These are phyloP conservation scores for Hipposideros armiger DNA, from an alignment of 2,113 vertebrate genomes.

Conservation along the genomic window DNA sequence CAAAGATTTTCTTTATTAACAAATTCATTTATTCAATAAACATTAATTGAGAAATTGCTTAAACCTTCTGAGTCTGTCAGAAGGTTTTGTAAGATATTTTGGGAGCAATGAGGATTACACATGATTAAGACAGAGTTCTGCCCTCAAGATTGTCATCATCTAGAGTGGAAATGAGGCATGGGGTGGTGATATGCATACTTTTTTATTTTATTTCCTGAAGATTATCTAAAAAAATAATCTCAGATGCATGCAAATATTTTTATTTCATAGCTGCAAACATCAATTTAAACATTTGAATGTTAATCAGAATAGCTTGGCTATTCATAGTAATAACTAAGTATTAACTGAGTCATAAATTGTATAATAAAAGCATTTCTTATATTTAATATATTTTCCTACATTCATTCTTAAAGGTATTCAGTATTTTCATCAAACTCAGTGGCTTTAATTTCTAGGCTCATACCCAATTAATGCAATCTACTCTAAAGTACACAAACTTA, in stretches of 20 bases:
- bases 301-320: constrained; percentile 7
- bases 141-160: background rate
- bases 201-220: background rate
- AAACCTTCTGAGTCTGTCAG: background rate
- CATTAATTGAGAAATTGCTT: background rate
- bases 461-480: background rate
- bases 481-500: background rate
- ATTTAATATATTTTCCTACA: background rate
- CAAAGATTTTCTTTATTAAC: background rate
- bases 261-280: background rate
- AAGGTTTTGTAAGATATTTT: background rate
- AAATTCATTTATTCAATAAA: constrained; percentile 8
- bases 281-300: background rate
- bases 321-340: background rate
- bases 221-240: background rate
- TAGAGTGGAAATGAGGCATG: background rate
- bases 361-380: background rate
- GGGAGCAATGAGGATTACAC: background rate
- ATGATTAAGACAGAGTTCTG: background rate
- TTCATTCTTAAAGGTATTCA: background rate
- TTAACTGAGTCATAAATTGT: background rate
- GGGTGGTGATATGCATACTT: background rate
- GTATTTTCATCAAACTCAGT: background rate
- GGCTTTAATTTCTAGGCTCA: background rate
- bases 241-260: background rate